A percentile compares a stretch with the other conserved stretches of the same genome.
phyloP scores from a whole-genome alignment of 2,113 vertebrate species.

The Tenrec ecaudatus region DNA sequence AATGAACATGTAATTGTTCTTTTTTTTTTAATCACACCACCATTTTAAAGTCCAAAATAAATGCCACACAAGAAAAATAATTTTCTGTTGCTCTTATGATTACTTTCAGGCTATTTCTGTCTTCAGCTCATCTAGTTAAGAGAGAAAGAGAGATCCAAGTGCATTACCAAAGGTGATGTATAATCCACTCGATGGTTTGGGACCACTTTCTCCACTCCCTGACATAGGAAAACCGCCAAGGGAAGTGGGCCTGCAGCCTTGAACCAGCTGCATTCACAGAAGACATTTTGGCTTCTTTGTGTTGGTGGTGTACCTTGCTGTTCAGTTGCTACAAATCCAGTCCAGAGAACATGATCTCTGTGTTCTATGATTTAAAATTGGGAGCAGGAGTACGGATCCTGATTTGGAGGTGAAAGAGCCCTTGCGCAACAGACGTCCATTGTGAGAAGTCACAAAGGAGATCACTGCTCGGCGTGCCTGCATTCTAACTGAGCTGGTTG shows the following conservation, averaged over 20 bases:
- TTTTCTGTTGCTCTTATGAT: background rate
- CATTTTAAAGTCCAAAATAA: slow-evolving; percentile 43
- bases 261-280: slow-evolving; percentile 66
- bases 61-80: slow-evolving; percentile 15
- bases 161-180: slow-evolving; percentile 42
- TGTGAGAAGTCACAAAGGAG: background rate
- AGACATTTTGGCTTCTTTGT: slow-evolving; percentile 1
- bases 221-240: slow-evolving; percentile 30
- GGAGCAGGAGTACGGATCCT: slow-evolving; percentile 17
- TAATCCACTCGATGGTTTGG: slow-evolving; percentile 64
- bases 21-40: background rate
- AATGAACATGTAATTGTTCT: background rate
- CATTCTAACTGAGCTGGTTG: background rate
- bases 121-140: slow-evolving; percentile 8
- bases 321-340: background rate
- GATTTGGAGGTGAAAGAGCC: background rate
- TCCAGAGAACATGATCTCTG: background rate
- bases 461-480: background rate
- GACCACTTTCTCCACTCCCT: slow-evolving; percentile 52
- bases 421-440: background rate
- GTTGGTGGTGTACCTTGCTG: slow-evolving; percentile 34
- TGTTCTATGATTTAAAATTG: background rate
- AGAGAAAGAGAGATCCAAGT: background rate
- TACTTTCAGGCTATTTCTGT: slow-evolving; percentile 10
- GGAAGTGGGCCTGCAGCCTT: slow-evolving; percentile 56